phyloP scores from a whole-genome alignment of 1,140 invertebrate genomes.

The Drosophila kikkawai region DNA sequence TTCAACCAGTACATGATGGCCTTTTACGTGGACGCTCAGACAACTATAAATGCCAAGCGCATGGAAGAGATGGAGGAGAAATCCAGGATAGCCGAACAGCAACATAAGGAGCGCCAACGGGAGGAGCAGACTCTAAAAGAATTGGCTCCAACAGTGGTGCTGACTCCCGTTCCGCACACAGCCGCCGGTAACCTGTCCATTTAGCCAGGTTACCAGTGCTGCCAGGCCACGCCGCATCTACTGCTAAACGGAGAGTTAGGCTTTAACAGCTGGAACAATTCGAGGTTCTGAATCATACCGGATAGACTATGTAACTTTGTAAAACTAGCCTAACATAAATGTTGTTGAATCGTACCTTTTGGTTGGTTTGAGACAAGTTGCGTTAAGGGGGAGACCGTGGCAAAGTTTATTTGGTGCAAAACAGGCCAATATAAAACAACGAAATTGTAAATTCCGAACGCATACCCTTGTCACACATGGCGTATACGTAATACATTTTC shows the following conservation, averaged over 20 bases:
- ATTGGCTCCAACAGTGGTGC: slow-evolving; percentile 5
- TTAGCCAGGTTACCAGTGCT: slow-evolving; percentile 53
- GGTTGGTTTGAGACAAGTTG: too few species aligned
- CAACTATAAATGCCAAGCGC: slow-evolving; percentile 68
- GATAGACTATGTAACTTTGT: slow-evolving; percentile 43
- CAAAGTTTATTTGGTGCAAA: too few species aligned
- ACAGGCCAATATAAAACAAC: too few species aligned
- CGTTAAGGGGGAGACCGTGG: too few species aligned
- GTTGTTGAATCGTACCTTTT: too few species aligned
- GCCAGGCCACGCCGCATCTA: slow-evolving; percentile 4
- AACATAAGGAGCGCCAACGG: slow-evolving; percentile 41
- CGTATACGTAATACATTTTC: slow-evolving; percentile 38
- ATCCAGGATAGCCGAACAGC: slow-evolving; percentile 42
- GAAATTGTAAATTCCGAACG: too few species aligned
- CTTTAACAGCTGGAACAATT: too few species aligned
- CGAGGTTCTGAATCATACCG: too few species aligned
- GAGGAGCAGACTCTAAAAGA: slow-evolving; percentile 49
- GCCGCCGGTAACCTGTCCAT: slow-evolving; percentile 40
- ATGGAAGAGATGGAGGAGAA: slow-evolving; percentile 69
- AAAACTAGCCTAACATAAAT: slow-evolving; percentile 48
- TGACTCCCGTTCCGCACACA: slow-evolving; percentile 30
- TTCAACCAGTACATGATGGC: slow-evolving; percentile 91
- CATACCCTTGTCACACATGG: slow-evolving; percentile 12
- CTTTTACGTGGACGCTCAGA: slow-evolving; percentile 81
- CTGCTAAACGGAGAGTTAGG: too few species aligned